These are phyloP conservation scores for Magallana gigas DNA, from an alignment of 1,140 invertebrate species.

Conservation along the genomic window DNA sequence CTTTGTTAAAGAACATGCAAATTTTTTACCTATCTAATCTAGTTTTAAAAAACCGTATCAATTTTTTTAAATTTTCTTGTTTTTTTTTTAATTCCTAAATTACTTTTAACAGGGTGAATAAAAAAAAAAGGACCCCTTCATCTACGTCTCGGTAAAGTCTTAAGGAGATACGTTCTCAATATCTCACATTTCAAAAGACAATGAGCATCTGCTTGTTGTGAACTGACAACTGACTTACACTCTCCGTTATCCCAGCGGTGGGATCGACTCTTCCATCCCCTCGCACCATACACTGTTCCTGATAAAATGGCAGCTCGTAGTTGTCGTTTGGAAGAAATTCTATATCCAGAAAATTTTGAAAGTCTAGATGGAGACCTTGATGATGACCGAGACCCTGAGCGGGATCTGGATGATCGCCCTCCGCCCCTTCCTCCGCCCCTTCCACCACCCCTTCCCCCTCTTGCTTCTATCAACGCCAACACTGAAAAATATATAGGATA, in stretches of 20 bases:
- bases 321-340: constrained; percentile 12
- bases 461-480: neutral
- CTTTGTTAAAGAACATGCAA: no score
- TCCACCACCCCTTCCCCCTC: neutral
- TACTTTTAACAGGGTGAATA: no score
- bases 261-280: constrained; percentile 18
- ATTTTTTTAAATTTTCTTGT: no score
- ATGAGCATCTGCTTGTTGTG: no score
- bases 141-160: no score
- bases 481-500: neutral
- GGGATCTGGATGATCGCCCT: neutral
- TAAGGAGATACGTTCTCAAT: no score
- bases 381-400: neutral
- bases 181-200: no score
- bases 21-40: no score
- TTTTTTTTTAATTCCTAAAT: no score
- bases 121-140: no score
- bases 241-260: neutral
- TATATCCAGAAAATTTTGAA: constrained; percentile 2
- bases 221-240: neutral
- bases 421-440: neutral
- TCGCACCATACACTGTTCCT: constrained; percentile 30
- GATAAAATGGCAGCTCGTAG: constrained; percentile 11
- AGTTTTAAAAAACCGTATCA: no score
- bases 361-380: neutral